Evolutionary conservation across 2,888 invertebrate genomes (phyloP), one percentile per base, ranked within the genome.

Genomic region (Matsumyia berberina): DNA sequence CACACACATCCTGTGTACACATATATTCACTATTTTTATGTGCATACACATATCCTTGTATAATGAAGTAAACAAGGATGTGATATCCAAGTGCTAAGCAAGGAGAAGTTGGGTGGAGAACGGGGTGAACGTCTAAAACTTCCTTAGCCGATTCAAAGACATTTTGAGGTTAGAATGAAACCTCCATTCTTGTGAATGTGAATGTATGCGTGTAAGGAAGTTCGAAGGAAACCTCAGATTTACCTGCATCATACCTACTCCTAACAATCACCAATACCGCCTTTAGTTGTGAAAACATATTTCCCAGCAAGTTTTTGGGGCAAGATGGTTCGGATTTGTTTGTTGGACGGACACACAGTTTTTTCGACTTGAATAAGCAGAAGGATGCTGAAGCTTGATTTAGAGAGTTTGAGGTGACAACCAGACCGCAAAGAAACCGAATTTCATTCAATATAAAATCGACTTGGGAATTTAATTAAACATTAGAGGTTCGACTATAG

Each of bases 201-300:
- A n/a, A n/a, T 53, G 24, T 11, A 17, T 17, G 55, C 37, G 24
- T 64, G 46, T 55, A 17, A 11, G 58, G 53, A 58, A n/a, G 51
- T 62, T 74, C 35, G 44, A 67, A 37, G 39, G 37, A 19, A 83
- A 83, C 67, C 67, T 67, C 46, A 78, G 66, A 88, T 87, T 88
- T 88, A 89, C 90, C 90, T 90, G 88, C 87, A 86, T 57, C 49
- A 46, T 55, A 39, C 49, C 46, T 55, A 39, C 37, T 64, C 49
- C 57, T 17, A 64, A 76, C 67, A 58, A 73, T 60, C 67, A 70
- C 44, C 73, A 24, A 9, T 35, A 15, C n/a, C 11, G 5, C 17
- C 19, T 31, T 15, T 2, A n/a, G 19, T 5, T 60, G 31, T 35
- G 33, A 33, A 35, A 46, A 49, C 57, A 57, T 70, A 70, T 35